Evolutionary conservation across 1,140 invertebrate genomes (phyloP), one percentile per base, ranked within the genome.

Genomic region (Idris sp.): DNA sequence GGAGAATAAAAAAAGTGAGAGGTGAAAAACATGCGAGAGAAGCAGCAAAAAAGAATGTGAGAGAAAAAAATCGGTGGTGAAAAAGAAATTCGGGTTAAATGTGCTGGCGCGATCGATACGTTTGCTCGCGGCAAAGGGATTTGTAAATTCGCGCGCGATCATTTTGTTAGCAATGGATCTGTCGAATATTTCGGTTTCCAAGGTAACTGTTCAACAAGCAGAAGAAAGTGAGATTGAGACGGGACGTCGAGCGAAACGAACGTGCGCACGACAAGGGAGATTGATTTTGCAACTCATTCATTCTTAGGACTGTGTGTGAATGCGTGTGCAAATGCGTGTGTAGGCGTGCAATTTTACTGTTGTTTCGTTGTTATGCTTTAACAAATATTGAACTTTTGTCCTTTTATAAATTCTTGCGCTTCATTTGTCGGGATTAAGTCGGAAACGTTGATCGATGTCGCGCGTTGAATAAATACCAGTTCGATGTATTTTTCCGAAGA

Each of bases 151-250:
- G n/a, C 10, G 11, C 16, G 26, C 38, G 26, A 15, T 16, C 30
- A 15, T 40, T 36, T 28, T 9, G 8, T n/a, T 30, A 1, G 30
- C 36, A 13, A 38, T 9, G 15, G 9, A 33, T 30, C 6, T 10
- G 25, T 11, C 38, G 16, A 30, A 38, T 59, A 61, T 62, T 58
- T 58, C 41, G 31, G 62, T 56, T 56, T 18, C 53, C 18, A 18
- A 48, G 49, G 62, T 40, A 49, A 56, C 62, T 56, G 51, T 33
- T 38, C 41, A 48, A 48, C 41, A 67, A 48, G 62, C 64, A 41
- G 53, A 68, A 43, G 64, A 68, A 58, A 58, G 64, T 67, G 49
- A 68, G 53, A 68, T 58, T 58, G 53, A 68, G 64, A 68, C 64
- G 41, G 16, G 33, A 51, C 35, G 35, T 9, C 31, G 51, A 48